Evolutionary conservation across 2,888 invertebrate genomes (phyloP).

Genomic region (Acronicta psi): DNA sequence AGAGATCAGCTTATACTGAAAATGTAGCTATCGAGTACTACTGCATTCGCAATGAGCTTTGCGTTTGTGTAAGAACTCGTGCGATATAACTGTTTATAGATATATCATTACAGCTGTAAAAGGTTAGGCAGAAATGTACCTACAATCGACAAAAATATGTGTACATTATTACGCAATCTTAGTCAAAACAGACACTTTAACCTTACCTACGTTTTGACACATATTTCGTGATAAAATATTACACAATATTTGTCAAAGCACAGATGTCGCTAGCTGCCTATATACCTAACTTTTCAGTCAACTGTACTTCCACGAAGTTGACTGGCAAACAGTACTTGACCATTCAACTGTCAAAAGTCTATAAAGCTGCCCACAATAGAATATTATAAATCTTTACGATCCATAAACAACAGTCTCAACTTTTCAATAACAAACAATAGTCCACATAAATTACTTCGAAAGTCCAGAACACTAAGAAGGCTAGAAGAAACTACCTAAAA

Average conservation of each 20-base stretch:
- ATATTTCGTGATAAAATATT: too few species aligned
- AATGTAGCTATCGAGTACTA: too few species aligned
- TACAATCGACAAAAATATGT: too few species aligned
- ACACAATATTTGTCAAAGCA: too few species aligned
- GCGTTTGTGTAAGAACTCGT: background rate
- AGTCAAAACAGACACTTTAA: too few species aligned
- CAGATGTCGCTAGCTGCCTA: too few species aligned
- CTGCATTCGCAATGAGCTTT: background rate
- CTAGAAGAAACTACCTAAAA: slow-evolving; percentile 33
- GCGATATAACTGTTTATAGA: too few species aligned
- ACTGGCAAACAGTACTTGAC: background rate
- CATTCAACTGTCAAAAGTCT: slow-evolving; percentile 25
- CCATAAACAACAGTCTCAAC: slow-evolving; percentile 32
- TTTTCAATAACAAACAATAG: slow-evolving; percentile 43
- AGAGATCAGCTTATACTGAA: too few species aligned
- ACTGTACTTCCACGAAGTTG: background rate
- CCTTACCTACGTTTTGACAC: too few species aligned
- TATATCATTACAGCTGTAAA: too few species aligned
- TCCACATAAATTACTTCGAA: slow-evolving; percentile 32
- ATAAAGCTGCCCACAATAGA: slow-evolving; percentile 27
- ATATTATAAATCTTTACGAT: slow-evolving; percentile 16
- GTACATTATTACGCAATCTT: too few species aligned
- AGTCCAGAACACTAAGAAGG: slow-evolving; percentile 43
- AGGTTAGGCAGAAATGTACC: too few species aligned
- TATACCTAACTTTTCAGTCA: background rate